A percentile compares a stretch with the other conserved stretches of the same genome.
Evolutionary conservation across 2,113 vertebrate species (phyloP).

Genomic region (Passer domesticus): DNA sequence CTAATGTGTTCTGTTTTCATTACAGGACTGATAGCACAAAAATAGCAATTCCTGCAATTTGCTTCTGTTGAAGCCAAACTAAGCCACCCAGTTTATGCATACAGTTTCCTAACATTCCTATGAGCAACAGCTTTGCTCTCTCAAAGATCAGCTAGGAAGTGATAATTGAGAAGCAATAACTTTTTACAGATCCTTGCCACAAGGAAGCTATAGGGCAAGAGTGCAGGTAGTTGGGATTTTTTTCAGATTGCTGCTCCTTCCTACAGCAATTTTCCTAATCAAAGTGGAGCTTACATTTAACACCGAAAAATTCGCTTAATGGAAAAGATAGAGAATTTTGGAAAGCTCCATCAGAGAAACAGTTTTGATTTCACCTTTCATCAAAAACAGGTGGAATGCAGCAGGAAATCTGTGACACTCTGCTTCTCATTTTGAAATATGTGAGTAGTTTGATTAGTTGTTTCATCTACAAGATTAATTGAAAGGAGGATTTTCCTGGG

Average conservation of each 20-base stretch:
- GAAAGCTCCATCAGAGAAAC: neutral
- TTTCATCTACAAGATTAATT: neutral
- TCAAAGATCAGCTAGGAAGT: neutral
- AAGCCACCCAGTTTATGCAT: neutral
- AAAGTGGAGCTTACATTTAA: neutral
- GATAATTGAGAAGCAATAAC: conserved; percentile 16
- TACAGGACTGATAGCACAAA: neutral
- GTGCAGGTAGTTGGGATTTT: neutral
- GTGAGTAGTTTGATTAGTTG: conserved; percentile 30
- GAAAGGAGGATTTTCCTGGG: neutral
- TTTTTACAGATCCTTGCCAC: neutral
- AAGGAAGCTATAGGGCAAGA: neutral
- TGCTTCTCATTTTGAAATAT: conserved; percentile 30
- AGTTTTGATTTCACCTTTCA: conserved; percentile 23
- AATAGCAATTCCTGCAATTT: neutral
- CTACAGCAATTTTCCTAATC: neutral
- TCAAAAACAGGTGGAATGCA: conserved; percentile 11
- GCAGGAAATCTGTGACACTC: neutral
- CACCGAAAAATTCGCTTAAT: neutral
- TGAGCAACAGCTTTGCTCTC: neutral
- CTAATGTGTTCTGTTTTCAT: neutral
- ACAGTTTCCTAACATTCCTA: neutral
- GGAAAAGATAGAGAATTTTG: neutral
- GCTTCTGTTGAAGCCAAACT: neutral
- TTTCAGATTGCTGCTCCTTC: neutral